Evolutionary conservation across 2,888 invertebrate genomes (phyloP).

Genomic region (Tetanocera ferruginea): DNA sequence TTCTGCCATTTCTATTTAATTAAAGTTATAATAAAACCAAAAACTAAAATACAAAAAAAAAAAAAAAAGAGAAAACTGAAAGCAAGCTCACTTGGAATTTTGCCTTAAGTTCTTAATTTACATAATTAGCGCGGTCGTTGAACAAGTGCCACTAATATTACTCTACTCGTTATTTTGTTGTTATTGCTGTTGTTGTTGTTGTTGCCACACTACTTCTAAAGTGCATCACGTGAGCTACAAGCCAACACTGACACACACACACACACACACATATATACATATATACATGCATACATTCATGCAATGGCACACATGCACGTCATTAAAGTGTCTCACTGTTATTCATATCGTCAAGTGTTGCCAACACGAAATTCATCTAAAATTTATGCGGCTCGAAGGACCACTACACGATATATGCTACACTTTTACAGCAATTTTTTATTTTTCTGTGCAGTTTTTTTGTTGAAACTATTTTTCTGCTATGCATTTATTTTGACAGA

Average conservation of each 20-base stretch:
- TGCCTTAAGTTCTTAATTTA: conserved; percentile 27
- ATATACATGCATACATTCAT: not conserved
- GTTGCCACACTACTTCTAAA: not conserved
- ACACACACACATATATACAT: not conserved
- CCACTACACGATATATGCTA: not conserved
- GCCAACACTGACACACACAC: not conserved
- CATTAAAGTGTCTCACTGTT: conserved; percentile 3
- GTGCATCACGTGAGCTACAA: not conserved
- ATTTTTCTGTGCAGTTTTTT: not conserved
- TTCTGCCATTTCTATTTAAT: not conserved
- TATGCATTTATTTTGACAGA: conserved; percentile 4
- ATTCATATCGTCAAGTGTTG: conserved; percentile 10
- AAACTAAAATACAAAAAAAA: not conserved
- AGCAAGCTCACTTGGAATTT: not conserved
- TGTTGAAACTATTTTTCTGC: not conserved
- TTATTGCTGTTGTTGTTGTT: not conserved
- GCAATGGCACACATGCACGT: not conserved
- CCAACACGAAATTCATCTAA: conserved; percentile 13
- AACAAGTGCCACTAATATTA: not conserved
- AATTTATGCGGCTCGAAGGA: not conserved
- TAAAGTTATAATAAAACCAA: conserved; percentile 2
- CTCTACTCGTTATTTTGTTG: not conserved
- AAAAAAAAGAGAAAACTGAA: not conserved
- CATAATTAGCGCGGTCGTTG: conserved; percentile 30
- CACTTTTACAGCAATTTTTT: not conserved